Evolutionary conservation across 2,888 invertebrate genomes (phyloP), one percentile per base, ranked within the genome.

Genomic region (Caenorhabditis imperialis): DNA sequence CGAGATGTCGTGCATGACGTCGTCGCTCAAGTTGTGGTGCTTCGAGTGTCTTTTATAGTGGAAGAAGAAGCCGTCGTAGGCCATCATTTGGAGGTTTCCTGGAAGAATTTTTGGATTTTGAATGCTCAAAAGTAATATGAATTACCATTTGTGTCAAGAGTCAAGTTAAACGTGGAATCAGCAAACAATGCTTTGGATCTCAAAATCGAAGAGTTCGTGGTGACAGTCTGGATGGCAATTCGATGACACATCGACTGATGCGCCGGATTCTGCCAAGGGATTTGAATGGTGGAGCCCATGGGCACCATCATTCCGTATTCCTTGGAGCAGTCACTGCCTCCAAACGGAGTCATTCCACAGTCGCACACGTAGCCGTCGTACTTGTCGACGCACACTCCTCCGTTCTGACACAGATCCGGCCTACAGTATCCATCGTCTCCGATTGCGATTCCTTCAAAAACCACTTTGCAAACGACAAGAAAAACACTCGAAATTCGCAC

Each of bases 301-400:
- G 85, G 85, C 3, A 86, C 81, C 84, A 82, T 85, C 81, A 85
- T 83, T 18, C 86, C 86, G 47, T 85, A 83, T 61, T 86, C 86
- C 65, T 83, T 83, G 8, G 85, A 78, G 33, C 86, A 86, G 50
- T 83, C 84, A 6, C 70, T 77, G 35, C 86, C 86, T 8, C 78
- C 81, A 45, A 86, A 86, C 8, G 86, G 86, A 35, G 86, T 87
- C 61, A 75, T 54, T 23, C 82, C 79, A 62, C 86, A 86, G 60
- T 86, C 87, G 38, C 86, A 86, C 12, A 71, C 65, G 65, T 83
- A 86, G 38, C 81, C 82, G 72, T 87, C 86, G 70, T 83, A 86
- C 45, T 81, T 77, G 47, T 86, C 86, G 18, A 85, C 74, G 51
- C 86, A 86, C 16, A 55, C 50, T 12, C 85, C 86, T 27, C 75